phyloP scores from a whole-genome alignment of 2,888 invertebrate genomes.

The Dendrolimus houi region DNA sequence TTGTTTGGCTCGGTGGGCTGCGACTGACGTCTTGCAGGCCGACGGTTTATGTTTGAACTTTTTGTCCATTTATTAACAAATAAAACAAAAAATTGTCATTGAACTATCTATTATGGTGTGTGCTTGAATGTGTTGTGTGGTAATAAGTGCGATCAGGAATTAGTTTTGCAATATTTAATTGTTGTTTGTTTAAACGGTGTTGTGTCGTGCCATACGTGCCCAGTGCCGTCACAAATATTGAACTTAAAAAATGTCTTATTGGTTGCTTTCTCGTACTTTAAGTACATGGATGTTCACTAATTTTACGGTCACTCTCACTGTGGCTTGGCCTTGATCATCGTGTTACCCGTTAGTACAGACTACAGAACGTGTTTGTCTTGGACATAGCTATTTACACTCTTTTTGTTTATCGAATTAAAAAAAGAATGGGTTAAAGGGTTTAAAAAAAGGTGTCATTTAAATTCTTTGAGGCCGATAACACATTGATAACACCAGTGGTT shows the following conservation, averaged over 20 bases:
- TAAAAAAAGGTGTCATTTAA: too few species aligned
- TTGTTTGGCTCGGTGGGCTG: slow-evolving; percentile 54
- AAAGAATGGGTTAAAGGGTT: too few species aligned
- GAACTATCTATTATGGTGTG: slow-evolving; percentile 42
- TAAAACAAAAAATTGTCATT: slow-evolving; percentile 36
- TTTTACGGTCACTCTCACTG: too few species aligned
- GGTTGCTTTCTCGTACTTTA: slow-evolving; percentile 32
- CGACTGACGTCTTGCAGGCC: slow-evolving; percentile 50
- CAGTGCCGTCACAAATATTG: slow-evolving; percentile 39
- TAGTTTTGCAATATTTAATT: slow-evolving; percentile 14
- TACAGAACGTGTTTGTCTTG: too few species aligned
- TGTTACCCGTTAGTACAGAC: too few species aligned
- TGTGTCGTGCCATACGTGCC: slow-evolving; percentile 23
- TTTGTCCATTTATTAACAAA: slow-evolving; percentile 33
- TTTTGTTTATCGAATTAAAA: too few species aligned
- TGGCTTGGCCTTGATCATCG: too few species aligned
- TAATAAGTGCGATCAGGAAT: slow-evolving; percentile 27
- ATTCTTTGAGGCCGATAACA: too few species aligned
- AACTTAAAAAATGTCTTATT: slow-evolving; percentile 36
- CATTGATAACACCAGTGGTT: too few species aligned
- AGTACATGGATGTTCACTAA: too few species aligned
- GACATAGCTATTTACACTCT: too few species aligned
- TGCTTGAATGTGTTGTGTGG: slow-evolving; percentile 27
- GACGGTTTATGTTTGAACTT: slow-evolving; percentile 50
- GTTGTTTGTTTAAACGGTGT: slow-evolving; percentile 20